Base-by-base conservation (phyloP, 2,888 invertebrate species). In the Serripes groenlandicus region DNA sequence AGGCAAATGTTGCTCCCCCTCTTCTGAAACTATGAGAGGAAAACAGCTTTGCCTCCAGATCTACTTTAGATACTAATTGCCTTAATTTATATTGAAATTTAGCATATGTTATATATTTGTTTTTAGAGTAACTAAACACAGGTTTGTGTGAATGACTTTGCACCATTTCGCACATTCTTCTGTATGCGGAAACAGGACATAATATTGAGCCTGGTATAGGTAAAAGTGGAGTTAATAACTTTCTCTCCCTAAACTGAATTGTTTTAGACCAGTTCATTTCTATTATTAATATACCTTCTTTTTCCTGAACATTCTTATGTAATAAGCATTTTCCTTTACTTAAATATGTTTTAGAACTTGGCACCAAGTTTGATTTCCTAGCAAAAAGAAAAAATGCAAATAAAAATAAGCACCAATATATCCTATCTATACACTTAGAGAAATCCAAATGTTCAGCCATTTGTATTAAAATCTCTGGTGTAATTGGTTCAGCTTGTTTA, bases 371-470 rank as follows among this genome's bases (percentile, higher is more conserved):
- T 9, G 58, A 71, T 34, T 71, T 71, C 23, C 71, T 71, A n/a
- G 71, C 71, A 56, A 71, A 71, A 34, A 71, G 35, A 35, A 58
- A 71, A 34, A 71, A 71, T 21, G 71, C 71, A 71, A 71, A 71
- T 9, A 70, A 4, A 70, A 70, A 70, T 70, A 70, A 54, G 30
- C 70, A 70, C 70, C 70, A 70, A 32, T n/a, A 58, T 23, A 56
- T 30, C 9, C 23, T 18, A 28, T 60, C 28, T 30, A 28, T 28
- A 28, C 28, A 7, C 7, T 28, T 18, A 7, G 26, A 7, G 28
- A 60, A 28, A 60, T 28, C 18, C 30, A 60, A 7, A 26, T 7
- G 5, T 15, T 7, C 5, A 23, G 28, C 26, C 28, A 60, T 7
- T 28, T 60, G 23, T 3, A 60, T 3, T 28, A 60, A 28, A 5